Base-by-base conservation (phyloP, 2,113 vertebrate genomes). In the Bubalus kerabau region DNA sequence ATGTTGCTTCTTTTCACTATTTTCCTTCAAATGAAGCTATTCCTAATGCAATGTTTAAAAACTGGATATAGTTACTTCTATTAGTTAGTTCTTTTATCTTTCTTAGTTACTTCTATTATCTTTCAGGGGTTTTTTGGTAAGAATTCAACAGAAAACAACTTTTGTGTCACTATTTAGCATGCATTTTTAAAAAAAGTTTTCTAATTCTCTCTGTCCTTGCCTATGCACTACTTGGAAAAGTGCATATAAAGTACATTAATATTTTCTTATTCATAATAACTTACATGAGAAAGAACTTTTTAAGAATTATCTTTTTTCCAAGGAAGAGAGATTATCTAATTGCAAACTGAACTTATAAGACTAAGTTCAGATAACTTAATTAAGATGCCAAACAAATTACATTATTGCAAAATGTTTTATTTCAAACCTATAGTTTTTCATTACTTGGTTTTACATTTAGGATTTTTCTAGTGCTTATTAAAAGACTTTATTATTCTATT, bases 311-410 rank as follows among this genome's bases (percentile, higher is more conserved):
- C 24, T 30, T 78, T 80, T 94, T 90, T 78, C 60, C 74, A 32
- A 96, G 13, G 54, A n/a, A 94, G 52, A 76, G 7, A 24, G 93
- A 67, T 93, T 87, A 80, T 76, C 54, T 96, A 94, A 87, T 95
- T 97, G 81, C 14, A 80, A 30, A 85, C n/a, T 88, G 8, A 90
- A 95, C 21, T 94, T 86, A 90, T 43, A 95, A 95, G 81, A 94
- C 52, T 96, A 89, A 87, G 52, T 87, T 96, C 78, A 96, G 30
- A 86, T 94, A 96, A 94, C 86, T 94, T 96, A 97, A 96, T 97
- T 97, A 96, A 95, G 43, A 92, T 87, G 78, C 17, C 59, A 95
- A 95, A 88, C 16, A 86, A 67, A 97, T 87, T 94, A 57, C 7
- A 64, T 28, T 57, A 90, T 32, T 95, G 74, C 86, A 54, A 94